A percentile compares a stretch with the other conserved stretches of the same genome.
Conservation (phyloP, 92 coral and sea anemone genomes). For the Epizoanthus fatuus region DNA sequence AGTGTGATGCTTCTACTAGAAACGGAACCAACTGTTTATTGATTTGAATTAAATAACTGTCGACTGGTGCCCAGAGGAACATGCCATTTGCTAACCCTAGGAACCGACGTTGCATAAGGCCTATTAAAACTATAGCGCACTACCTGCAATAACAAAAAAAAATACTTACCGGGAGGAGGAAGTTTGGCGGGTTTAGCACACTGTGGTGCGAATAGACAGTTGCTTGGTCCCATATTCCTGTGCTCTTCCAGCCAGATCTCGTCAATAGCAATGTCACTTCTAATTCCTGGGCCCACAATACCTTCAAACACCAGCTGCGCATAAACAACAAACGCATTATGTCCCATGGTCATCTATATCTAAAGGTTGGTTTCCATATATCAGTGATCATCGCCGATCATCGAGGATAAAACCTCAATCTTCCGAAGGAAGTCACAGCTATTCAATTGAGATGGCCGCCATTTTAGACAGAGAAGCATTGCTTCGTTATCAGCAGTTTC, state of each 20-base stretch:
- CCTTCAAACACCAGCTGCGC: conserved; percentile 15
- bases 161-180: conserved; percentile 10
- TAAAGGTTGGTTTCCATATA: background rate
- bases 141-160: background rate
- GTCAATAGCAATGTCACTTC: conserved; percentile 35
- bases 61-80: too few relatives aligned
- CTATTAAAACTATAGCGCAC: too few relatives aligned
- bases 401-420: background rate
- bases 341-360: background rate
- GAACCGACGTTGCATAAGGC: too few relatives aligned
- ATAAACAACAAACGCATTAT: background rate
- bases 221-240: background rate
- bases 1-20: too few relatives aligned
- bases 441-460: too few relatives aligned
- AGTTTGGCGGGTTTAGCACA: background rate
- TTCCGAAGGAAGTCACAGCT: too few relatives aligned
- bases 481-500: too few relatives aligned
- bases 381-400: background rate
- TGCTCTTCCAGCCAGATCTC: conserved; percentile 20
- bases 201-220: conserved; percentile 20
- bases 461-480: too few relatives aligned
- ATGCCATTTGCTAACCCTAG: too few relatives aligned
- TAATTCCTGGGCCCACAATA: conserved; percentile 16
- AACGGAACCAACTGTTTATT: too few relatives aligned
- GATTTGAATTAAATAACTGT: too few relatives aligned